Percentiles rank a stretch among this genome's conserved stretches.
Conservation (phyloP, 2,797 vertebrate species). For the Chelidonichthys spinosus region DNA sequence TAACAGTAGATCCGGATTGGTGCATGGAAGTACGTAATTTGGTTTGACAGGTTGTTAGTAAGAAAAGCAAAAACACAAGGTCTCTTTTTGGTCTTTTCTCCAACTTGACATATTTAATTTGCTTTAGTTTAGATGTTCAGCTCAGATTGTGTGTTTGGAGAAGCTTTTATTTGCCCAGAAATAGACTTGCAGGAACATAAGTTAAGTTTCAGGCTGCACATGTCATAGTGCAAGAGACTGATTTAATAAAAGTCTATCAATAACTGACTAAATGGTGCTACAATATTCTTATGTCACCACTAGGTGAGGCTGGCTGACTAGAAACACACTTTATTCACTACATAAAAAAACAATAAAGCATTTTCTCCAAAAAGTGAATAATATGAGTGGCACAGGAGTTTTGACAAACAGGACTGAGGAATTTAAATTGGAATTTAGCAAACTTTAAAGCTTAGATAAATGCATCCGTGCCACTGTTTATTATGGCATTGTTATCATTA, state of each 20-base stretch:
- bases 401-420: background rate
- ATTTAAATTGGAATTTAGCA: background rate
- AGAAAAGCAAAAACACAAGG: background rate
- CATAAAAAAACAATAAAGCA: background rate
- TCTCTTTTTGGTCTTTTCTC: background rate
- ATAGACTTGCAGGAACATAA: constrained; percentile 1
- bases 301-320: constrained; percentile 1
- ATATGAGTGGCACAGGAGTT: background rate
- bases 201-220: background rate
- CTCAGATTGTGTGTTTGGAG: background rate
- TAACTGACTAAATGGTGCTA: background rate
- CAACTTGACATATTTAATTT: background rate
- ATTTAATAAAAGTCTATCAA: constrained; percentile 10
- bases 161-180: background rate
- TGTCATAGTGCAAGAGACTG: background rate
- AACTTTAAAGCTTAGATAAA: background rate
- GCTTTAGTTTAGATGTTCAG: background rate
- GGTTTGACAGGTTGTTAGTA: background rate
- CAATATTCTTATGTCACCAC: constrained; percentile 8
- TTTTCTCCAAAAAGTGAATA: background rate
- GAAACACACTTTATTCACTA: background rate
- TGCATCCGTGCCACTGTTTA: background rate
- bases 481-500: background rate
- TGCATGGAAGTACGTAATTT: background rate
- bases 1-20: background rate